Conservation (phyloP, 92 coral and sea anemone genomes). For the Epizoanthus illoricatus region DNA sequence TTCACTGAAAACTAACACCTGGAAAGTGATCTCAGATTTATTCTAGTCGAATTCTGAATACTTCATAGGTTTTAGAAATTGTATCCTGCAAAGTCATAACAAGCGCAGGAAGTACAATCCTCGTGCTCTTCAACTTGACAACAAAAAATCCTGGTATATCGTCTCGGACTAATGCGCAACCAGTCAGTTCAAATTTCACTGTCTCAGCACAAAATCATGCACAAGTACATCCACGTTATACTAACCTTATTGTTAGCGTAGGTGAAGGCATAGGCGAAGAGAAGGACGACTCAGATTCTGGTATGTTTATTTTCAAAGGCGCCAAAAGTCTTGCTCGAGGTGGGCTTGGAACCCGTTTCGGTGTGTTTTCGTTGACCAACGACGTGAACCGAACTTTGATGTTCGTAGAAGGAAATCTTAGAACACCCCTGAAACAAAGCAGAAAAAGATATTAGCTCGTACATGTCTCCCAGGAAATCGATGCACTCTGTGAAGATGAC, state of each 20-base stretch:
- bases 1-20: not conserved
- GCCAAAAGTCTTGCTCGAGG: constrained; percentile 89
- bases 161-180: constrained; percentile 36
- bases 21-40: not conserved
- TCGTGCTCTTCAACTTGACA: constrained; percentile 21
- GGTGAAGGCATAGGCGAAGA: constrained; percentile 98
- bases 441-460: constrained; percentile 10
- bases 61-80: not conserved
- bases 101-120: constrained; percentile 5
- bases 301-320: constrained; percentile 95
- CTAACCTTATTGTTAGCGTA: constrained; percentile 94
- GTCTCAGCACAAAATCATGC: constrained; percentile 32
- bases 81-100: constrained; percentile 4
- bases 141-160: constrained; percentile 25
- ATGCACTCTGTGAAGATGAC: constrained; percentile 1
- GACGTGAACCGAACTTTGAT: constrained; percentile 96
- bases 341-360: constrained; percentile 95
- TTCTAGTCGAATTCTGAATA: not conserved
- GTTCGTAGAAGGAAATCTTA: constrained; percentile 97
- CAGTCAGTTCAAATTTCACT: constrained; percentile 34
- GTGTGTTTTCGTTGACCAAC: constrained; percentile 75
- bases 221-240: not conserved
- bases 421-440: constrained; percentile 72
- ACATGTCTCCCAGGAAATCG: constrained; percentile 16
- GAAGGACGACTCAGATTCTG: constrained; percentile 76